phyloP scores from a whole-genome alignment of 1,140 invertebrate genomes.

The Sitobion miscanthi region DNA sequence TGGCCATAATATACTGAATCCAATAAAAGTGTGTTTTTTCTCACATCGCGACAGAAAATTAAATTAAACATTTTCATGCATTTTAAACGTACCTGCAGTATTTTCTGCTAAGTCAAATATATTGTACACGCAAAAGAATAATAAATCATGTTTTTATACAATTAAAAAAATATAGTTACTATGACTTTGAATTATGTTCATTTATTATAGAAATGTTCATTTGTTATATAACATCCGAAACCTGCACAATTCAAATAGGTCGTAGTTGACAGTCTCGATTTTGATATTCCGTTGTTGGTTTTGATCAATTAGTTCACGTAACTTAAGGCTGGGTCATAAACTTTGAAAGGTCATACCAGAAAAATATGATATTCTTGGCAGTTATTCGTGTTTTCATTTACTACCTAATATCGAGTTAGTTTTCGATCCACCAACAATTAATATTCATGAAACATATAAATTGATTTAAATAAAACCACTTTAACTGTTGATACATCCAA shows the following conservation, averaged over 20 bases:
- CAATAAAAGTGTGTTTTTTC: neutral
- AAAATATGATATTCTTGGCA: neutral
- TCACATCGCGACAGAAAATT: neutral
- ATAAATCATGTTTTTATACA: slow-evolving; percentile 5
- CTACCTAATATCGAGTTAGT: neutral
- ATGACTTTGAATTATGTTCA: neutral
- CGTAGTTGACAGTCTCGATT: neutral
- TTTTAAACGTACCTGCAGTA: neutral
- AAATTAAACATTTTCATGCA: neutral
- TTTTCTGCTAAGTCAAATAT: neutral
- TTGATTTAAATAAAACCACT: neutral
- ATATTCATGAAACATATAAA: neutral
- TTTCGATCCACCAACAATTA: neutral
- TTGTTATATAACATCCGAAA: neutral
- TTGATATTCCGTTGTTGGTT: neutral
- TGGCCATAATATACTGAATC: neutral
- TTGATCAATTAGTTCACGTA: neutral
- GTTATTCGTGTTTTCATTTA: neutral
- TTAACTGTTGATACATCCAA: neutral
- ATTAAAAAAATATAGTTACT: slow-evolving; percentile 1
- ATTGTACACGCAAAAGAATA: neutral
- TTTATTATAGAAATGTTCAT: neutral
- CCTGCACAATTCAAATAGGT: neutral
- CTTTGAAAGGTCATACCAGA: neutral
- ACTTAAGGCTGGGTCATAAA: neutral